Base-by-base conservation (phyloP, 2,797 vertebrate species). In the Momotus momota region DNA sequence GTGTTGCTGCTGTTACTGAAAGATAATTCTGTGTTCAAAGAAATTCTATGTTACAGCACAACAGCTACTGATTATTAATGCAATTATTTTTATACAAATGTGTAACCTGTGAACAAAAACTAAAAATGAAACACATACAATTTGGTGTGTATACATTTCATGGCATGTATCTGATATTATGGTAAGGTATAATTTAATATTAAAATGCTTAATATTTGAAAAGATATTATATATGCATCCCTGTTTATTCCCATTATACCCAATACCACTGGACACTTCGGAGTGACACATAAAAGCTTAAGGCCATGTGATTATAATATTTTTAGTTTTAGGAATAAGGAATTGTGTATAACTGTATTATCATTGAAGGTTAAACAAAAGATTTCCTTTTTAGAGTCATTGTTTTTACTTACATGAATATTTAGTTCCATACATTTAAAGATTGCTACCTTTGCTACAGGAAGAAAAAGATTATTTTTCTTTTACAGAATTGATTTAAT, bases 361-460 rank as follows among this genome's bases (percentile, higher is more conserved):
- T 54, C 4, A 33, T 0, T 61, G 27, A 54, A 29, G 8, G 20
- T 33, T 86, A 45, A 87, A 55, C 16, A 62, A 65, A 55, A 12
- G 2, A 69, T 67, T 85, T 80, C 14, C 23, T 66, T 90, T 84
- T 65, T n/a, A 41, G 16, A 74, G 81, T 80, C 18, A 22, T 2
- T 74, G 45, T 66, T 79, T 94, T 81, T 90, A 51, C 40, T 89
- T 93, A 69, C 25, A 81, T 61, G 58, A 97, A 81, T 94, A 95
- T 74, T 94, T 81, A 96, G 33, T 16, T 55, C 12, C 19, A 72
- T 70, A 66, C 25, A 89, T 18, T 84, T 95, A 31, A 81, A 54
- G 27, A 82, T 27, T 55, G 20, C n/a, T 91, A 87, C 77, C 60
- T 91, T 91, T 91, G 71, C n/a, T 43, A 70, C 3, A 66, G 29